A percentile compares a stretch with the other conserved stretches of the same genome.
These are phyloP conservation scores for Chelmon rostratus DNA, from an alignment of 2,797 vertebrate genomes.

Conservation along the genomic window DNA sequence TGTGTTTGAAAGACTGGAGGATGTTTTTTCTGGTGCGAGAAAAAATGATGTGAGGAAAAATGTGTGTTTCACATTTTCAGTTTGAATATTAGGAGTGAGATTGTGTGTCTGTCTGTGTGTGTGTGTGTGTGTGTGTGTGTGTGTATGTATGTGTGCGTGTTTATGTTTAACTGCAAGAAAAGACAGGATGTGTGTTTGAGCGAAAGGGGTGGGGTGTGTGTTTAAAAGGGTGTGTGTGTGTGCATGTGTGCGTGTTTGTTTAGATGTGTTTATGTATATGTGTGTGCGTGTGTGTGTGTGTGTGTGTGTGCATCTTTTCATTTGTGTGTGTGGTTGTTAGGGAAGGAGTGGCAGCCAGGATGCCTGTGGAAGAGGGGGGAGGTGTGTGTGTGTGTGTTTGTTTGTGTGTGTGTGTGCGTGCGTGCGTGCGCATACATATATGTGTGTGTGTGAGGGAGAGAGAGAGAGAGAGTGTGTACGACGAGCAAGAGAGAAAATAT, in stretches of 20 bases:
- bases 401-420: conserved; percentile 24
- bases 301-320: conserved; percentile 44
- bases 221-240: conserved; percentile 61
- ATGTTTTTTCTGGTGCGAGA: conserved; percentile 12
- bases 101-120: conserved; percentile 27
- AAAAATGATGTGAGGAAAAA: conserved; percentile 18
- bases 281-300: conserved; percentile 28
- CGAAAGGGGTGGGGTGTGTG: conserved; percentile 66
- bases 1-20: conserved; percentile 22
- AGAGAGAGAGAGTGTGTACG: conserved; percentile 22
- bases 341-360: conserved; percentile 75
- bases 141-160: conserved; percentile 40
- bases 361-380: conserved; percentile 72
- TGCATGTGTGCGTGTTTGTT: conserved; percentile 32
- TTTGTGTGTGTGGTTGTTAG: conserved; percentile 70
- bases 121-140: conserved; percentile 27
- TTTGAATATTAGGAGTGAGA: conserved; percentile 40
- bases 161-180: conserved; percentile 66
- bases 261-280: conserved; percentile 42
- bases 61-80: conserved; percentile 36
- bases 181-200: conserved; percentile 69
- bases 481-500: conserved; percentile 51
- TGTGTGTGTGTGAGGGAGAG: conserved; percentile 13
- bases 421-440: conserved; percentile 22
- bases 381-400: conserved; percentile 53